Base-by-base conservation (phyloP, 1,140 invertebrate genomes). In the Whitmania pigra region DNA sequence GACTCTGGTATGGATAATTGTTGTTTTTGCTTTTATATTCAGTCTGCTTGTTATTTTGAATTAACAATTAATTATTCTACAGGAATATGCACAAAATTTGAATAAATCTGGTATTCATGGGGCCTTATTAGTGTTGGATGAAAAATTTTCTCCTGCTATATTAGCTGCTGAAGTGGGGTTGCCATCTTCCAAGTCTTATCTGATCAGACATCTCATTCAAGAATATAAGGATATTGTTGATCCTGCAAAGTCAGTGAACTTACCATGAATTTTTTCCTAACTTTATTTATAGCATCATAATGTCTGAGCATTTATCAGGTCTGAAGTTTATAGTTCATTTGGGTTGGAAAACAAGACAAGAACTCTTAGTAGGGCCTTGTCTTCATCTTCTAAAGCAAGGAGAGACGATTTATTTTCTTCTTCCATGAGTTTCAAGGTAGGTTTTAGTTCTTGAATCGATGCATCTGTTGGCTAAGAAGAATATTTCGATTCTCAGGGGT, bases 101-200 rank as follows among this genome's bases (percentile, higher is more conserved):
- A 92, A 92, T 90, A 91, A 94, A 79, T 93, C 90, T 79, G 93
- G 93, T 75, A 91, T 96, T 0, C 92, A 95, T 78, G 92, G 93
- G 74, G 92, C 91, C 18, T 82, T 96, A 72, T 90, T 94, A 25
- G 92, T 94, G 53, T 81, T 95, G 75, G 93, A 96, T 78, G 90
- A 82, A 9, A 91, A 91, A 22, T 94, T 96, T 82, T 93, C 89
- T 71, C 90, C 92, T 36, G 93, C 95, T 79, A 93, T 91, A 55
- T 92, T 96, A 88, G 92, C 93, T 53, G 91, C 91, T 22, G 91
- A 91, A 15, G 82, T 96, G 53, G 92, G 91, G 69, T 94, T 96
- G 77, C 92, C 92, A 43, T 89, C 91, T 11, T 91, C 91, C 7
- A 93, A 94, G 79, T 92, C 91, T 79, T 94, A 94, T 81, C 92